Base-by-base conservation (phyloP, 2,888 invertebrate species). In the Acronicta alni region DNA sequence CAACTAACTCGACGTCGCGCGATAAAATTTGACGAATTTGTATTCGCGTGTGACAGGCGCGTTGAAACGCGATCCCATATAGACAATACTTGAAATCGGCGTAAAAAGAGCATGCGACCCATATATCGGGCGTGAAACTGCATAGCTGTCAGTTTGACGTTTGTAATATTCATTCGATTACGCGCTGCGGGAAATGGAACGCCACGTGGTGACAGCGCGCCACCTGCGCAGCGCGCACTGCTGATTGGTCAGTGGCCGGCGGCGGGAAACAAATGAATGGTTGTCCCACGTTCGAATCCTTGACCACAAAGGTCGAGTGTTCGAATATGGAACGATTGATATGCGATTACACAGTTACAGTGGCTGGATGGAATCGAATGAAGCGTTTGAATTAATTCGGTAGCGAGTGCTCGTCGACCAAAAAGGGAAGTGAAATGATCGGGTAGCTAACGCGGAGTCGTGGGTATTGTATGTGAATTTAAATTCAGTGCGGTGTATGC, bases 81-180 rank as follows among this genome's bases (percentile, higher is more conserved):
- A 80, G 81, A 83, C 83, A 82, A 85, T 84, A 79, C 82, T 84
- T 85, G 81, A 86, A 87, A 87, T 86, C 81, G 83, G 79, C 84
- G 78, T 82, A 81, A 90, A 92, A 90, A 91, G 90, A 84, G 83
- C 88, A 83, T 87, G 84, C 87, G 90, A 88, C 88, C 91, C 81
- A 90, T 85, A 88, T 87, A 84, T 79, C 82, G 84, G 74, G 82
- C 79, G 81, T 84, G 86, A 85, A 87, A 88, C 87, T 88, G 86
- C 89, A 86, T 83, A 84, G 86, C 87, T 89, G 90, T 88, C 91
- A 87, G 60, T 78, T 80, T 91, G 90, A 90, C 90, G 84, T 89
- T 90, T 90, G 93, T 92, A 92, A 93, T 93, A 93, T 92, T 92
- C 93, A 93, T 93, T 91, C 89, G 91, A 91, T 92, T 92, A 91